A percentile compares a stretch with the other conserved stretches of the same genome.
phyloP scores from a whole-genome alignment of 2,888 invertebrate species.

The Hipparchia sbordonii region DNA sequence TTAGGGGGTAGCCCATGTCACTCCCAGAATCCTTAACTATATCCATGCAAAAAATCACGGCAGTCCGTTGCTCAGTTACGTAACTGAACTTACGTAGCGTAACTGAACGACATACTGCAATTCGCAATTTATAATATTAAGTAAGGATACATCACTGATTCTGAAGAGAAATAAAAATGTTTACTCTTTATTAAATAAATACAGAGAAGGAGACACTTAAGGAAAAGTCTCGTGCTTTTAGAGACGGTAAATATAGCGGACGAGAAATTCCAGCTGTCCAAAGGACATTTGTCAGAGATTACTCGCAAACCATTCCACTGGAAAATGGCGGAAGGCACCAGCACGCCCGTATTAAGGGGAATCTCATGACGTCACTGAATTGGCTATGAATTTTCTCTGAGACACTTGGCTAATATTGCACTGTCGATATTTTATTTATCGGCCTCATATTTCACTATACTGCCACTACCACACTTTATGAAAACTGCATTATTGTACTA shows the following conservation, averaged over 20 bases:
- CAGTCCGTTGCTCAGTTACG: no score
- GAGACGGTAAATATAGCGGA: slow-evolving; percentile 24
- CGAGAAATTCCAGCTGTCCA: slow-evolving; percentile 23
- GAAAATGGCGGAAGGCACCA: slow-evolving; percentile 21
- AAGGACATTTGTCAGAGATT: slow-evolving; percentile 26
- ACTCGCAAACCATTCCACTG: slow-evolving; percentile 22
- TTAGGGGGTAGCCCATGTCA: no score
- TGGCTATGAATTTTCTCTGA: slow-evolving; percentile 14
- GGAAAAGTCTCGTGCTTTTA: slow-evolving; percentile 15
- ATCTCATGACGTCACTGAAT: slow-evolving; percentile 11
- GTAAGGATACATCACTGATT: background rate
- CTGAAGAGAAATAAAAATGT: background rate
- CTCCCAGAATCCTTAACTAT: no score
- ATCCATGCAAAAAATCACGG: no score
- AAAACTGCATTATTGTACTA: background rate
- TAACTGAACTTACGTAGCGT: no score
- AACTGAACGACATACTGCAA: background rate
- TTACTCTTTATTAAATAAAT: slow-evolving; percentile 17
- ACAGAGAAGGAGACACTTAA: slow-evolving; percentile 10
- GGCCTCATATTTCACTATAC: background rate
- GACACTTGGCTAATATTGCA: background rate
- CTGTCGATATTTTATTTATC: slow-evolving; percentile 15
- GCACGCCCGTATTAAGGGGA: slow-evolving; percentile 16
- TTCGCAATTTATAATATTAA: background rate
- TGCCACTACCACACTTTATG: background rate